Conservation (phyloP, 2,113 vertebrate species). For the Zootoca vivipara region DNA sequence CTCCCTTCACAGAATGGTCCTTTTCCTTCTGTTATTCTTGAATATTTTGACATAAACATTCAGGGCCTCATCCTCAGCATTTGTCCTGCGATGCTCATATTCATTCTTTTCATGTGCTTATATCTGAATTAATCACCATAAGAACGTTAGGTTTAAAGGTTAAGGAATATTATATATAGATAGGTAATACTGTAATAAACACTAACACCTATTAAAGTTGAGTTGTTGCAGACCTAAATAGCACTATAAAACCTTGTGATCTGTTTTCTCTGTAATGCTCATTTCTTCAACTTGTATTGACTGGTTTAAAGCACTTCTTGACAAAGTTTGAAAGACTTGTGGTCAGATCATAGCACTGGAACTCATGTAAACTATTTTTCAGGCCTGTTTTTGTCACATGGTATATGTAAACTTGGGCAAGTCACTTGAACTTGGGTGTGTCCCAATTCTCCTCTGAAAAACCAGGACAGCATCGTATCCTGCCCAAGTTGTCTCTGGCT, state of each 20-base stretch:
- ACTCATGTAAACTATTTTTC: not conserved
- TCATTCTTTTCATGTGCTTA: conserved; percentile 30
- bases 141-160: conserved; percentile 11
- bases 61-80: conserved; percentile 20
- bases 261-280: not conserved
- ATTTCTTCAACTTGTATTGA: not conserved
- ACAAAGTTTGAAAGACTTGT: conserved; percentile 11
- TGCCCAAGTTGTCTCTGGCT: not conserved
- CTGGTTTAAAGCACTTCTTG: conserved; percentile 1
- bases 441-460: not conserved
- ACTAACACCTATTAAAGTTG: not conserved
- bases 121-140: not conserved
- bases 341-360: not conserved
- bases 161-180: not conserved
- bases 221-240: not conserved
- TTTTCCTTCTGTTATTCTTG: conserved; percentile 46
- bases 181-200: conserved; percentile 23
- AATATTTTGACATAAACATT: conserved; percentile 54
- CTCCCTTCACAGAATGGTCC: conserved; percentile 32
- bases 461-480: not conserved
- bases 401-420: not conserved
- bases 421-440: not conserved
- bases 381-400: not conserved
- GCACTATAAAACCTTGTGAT: not conserved
- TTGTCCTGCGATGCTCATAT: not conserved